phyloP scores from a whole-genome alignment of 2,113 vertebrate species.

The Brachyistius frenatus region DNA sequence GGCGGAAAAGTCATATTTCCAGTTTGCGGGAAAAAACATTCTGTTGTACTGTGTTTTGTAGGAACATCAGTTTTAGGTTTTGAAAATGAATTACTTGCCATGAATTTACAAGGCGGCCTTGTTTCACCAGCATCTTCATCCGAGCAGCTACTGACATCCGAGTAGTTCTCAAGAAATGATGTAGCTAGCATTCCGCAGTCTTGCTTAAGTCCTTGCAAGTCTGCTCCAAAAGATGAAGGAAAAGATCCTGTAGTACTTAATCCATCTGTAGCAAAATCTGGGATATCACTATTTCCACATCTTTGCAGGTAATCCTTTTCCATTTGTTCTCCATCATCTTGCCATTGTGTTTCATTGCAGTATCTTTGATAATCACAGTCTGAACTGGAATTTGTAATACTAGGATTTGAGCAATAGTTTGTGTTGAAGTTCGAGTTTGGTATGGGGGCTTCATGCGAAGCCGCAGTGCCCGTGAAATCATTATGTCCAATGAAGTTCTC shows the following conservation, averaged over 20 bases:
- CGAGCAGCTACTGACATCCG: slow-evolving; percentile 82
- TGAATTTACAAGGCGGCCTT: slow-evolving; percentile 66
- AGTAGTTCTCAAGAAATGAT: slow-evolving; percentile 73
- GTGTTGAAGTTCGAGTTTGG: slow-evolving; percentile 66
- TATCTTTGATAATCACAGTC: slow-evolving; percentile 70
- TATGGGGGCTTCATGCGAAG: slow-evolving; percentile 50
- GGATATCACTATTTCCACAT: slow-evolving; percentile 49
- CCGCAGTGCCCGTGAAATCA: slow-evolving; percentile 57
- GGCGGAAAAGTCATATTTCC: slow-evolving; percentile 30
- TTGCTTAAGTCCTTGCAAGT: slow-evolving; percentile 70
- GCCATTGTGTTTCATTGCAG: slow-evolving; percentile 62
- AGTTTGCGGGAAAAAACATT: slow-evolving; percentile 46
- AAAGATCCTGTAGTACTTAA: slow-evolving; percentile 49
- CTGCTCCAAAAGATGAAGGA: slow-evolving; percentile 53
- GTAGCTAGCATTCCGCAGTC: slow-evolving; percentile 64
- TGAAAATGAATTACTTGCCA: slow-evolving; percentile 37
- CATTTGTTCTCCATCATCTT: slow-evolving; percentile 59
- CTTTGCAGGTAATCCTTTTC: slow-evolving; percentile 55
- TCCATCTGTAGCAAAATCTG: slow-evolving; percentile 56
- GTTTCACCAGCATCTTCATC: slow-evolving; percentile 64
- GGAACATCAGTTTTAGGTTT: slow-evolving; percentile 38
- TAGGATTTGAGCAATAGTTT: slow-evolving; percentile 54
- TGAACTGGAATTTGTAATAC: slow-evolving; percentile 52
- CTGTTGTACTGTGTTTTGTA: slow-evolving; percentile 38
- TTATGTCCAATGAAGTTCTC: slow-evolving; percentile 70